A percentile compares a stretch with the other conserved stretches of the same genome.
These are phyloP conservation scores for Heliothis subflexa DNA, from an alignment of 1,140 invertebrate genomes.

Conservation along the genomic window DNA sequence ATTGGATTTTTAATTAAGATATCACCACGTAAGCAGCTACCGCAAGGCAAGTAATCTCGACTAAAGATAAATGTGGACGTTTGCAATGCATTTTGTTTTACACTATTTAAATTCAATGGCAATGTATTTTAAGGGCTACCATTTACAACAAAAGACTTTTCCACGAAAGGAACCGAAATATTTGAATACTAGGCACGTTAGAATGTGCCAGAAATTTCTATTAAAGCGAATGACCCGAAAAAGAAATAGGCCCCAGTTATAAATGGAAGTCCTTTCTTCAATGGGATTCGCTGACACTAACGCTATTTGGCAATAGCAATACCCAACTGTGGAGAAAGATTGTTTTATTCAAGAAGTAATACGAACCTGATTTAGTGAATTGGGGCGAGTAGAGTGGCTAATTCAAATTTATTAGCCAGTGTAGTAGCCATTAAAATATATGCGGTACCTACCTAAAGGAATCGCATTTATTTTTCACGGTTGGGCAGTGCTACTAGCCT, in stretches of 20 bases:
- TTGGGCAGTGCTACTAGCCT: background rate
- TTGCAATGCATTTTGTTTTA: conserved; percentile 17
- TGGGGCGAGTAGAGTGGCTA: background rate
- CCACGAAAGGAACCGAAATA: background rate
- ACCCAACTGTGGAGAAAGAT: conserved; percentile 14
- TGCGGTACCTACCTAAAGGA: no score
- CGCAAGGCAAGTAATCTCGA: conserved; percentile 16
- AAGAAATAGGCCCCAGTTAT: background rate
- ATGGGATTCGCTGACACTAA: conserved; percentile 28
- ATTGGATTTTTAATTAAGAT: conserved; percentile 22
- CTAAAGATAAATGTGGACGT: background rate
- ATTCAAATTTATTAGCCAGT: background rate
- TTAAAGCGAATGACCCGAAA: conserved; percentile 3
- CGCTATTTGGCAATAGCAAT: conserved; percentile 21
- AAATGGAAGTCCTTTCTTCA: conserved; percentile 20
- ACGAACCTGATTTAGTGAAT: no score
- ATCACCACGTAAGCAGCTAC: background rate
- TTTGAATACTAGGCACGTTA: conserved; percentile 5
- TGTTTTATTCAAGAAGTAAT: background rate
- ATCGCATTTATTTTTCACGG: background rate
- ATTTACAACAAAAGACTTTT: conserved; percentile 8
- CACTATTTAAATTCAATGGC: conserved; percentile 19
- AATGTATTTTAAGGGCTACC: conserved; percentile 19
- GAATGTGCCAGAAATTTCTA: conserved; percentile 8
- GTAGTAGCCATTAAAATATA: no score